Conservation (phyloP, 2,888 invertebrate species). For the Monoplex corrugatus region DNA sequence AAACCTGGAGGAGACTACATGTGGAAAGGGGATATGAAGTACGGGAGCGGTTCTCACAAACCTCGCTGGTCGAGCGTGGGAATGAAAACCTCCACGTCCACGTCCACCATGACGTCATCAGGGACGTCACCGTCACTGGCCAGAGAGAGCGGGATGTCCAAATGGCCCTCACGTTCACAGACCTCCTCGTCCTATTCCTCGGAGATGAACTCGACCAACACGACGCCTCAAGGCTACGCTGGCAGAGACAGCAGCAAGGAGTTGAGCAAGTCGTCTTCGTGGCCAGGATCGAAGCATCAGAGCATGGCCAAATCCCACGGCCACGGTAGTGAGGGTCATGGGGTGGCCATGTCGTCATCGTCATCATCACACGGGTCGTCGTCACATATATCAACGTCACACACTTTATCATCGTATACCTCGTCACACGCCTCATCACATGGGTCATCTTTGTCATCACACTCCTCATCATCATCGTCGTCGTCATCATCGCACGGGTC, state of each 20-base stretch:
- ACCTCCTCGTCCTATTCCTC: not conserved
- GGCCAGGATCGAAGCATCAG: conserved; percentile 7
- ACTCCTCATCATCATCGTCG: not conserved
- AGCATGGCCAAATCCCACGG: not conserved
- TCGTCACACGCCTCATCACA: no score
- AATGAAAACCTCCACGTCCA: not conserved
- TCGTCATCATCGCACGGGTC: not conserved
- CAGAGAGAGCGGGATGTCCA: conserved; percentile 2
- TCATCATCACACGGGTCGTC: no score
- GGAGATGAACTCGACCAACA: not conserved
- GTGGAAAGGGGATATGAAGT: not conserved
- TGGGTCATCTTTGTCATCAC: not conserved
- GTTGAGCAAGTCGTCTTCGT: not conserved
- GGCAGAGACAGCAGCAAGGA: not conserved
- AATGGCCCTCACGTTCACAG: not conserved
- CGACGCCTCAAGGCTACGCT: not conserved
- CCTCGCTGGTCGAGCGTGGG: conserved; percentile 18
- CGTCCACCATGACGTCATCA: conserved; percentile 13
- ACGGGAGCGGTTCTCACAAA: not conserved
- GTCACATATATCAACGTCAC: no score
- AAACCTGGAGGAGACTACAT: not conserved
- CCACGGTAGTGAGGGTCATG: not conserved
- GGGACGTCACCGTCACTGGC: not conserved
- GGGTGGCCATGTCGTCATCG: no score
- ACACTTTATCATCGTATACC: no score